Evolutionary conservation across 2,113 vertebrate species (phyloP), one percentile per base, ranked within the genome.

Genomic region (Sylvilagus bachmani): DNA sequence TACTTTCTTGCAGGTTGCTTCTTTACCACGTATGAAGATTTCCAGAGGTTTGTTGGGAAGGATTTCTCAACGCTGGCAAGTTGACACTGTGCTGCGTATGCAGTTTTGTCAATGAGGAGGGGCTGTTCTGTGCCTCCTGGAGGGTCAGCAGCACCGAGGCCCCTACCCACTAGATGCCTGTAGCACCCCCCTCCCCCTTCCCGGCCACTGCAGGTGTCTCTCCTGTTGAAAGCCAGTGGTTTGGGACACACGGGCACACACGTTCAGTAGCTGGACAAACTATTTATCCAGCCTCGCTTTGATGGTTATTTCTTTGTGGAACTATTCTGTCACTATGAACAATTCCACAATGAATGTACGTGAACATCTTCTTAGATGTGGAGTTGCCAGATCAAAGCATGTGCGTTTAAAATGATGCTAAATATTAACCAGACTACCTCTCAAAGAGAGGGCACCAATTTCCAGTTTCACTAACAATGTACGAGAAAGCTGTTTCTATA

Each of bases 241-340:
- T n/a, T 80, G 61, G 12, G 49, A 91, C 19, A 69, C 53, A 62
- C 29, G 58, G 6, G 85, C 14, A 51, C 12, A 55, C 3, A 6
- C 33, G 70, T 27, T 38, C 4, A 31, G 25, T 44, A 44, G 44
- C 44, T 44, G 44, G 44, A 44, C 44, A 71, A 61, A 49, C 83
- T 64, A 13, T 80, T 89, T 75, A 71, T 33, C 11, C 12, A 58
- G 21, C 75, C 31, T 96, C 51, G n/a, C 33, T 83, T 66, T 53
- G 66, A 75, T 61, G 86, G 36, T 77, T 83, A 6, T 58, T 78
- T 78, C 19, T 83, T 77, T 44, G 22, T 67, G 1, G 3, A 79
- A 79, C 91, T 44, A 61, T 86, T 94, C 79, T 87, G 66, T 36
- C 64, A 36, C 33, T 83, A 3, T 49, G 89, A 84, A 36, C 29